Evolutionary conservation across 2,797 vertebrate species (phyloP).

Genomic region (Allobates femoralis): DNA sequence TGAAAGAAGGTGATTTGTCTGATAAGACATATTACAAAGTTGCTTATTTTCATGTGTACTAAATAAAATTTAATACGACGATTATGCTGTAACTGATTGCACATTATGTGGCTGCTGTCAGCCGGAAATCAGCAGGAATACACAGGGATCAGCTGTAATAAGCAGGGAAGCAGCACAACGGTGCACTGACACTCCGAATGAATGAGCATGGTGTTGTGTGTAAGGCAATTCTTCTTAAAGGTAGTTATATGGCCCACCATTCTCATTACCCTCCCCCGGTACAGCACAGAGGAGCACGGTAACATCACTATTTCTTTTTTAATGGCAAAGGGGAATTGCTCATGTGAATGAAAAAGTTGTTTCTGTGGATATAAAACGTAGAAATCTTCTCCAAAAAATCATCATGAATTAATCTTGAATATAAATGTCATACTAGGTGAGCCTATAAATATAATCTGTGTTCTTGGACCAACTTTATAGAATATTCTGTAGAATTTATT

Average conservation of each 20-base stretch:
- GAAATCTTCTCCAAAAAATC: conserved; percentile 18
- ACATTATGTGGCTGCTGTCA: too few species aligned
- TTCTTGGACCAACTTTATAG: neutral
- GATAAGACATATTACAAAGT: too few species aligned
- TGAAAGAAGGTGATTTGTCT: too few species aligned
- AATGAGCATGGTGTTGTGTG: neutral
- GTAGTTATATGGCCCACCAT: conserved; percentile 38
- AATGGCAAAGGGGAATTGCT: conserved; percentile 40
- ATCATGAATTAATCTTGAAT: neutral
- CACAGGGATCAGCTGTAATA: too few species aligned
- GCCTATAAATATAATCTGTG: neutral
- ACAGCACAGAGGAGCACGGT: conserved; percentile 19
- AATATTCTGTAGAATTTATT: neutral
- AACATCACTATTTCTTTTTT: conserved; percentile 37
- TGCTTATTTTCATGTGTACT: too few species aligned
- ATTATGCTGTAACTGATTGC: too few species aligned
- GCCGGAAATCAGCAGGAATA: too few species aligned
- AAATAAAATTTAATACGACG: too few species aligned
- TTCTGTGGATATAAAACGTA: neutral
- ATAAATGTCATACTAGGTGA: neutral
- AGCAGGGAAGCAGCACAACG: too few species aligned
- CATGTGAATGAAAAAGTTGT: conserved; percentile 26
- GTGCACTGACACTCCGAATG: neutral
- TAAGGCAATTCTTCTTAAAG: conserved; percentile 17
- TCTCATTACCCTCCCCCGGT: conserved; percentile 36